phyloP scores from a whole-genome alignment of 2,888 invertebrate species.

The Drosophila anomelani region DNA sequence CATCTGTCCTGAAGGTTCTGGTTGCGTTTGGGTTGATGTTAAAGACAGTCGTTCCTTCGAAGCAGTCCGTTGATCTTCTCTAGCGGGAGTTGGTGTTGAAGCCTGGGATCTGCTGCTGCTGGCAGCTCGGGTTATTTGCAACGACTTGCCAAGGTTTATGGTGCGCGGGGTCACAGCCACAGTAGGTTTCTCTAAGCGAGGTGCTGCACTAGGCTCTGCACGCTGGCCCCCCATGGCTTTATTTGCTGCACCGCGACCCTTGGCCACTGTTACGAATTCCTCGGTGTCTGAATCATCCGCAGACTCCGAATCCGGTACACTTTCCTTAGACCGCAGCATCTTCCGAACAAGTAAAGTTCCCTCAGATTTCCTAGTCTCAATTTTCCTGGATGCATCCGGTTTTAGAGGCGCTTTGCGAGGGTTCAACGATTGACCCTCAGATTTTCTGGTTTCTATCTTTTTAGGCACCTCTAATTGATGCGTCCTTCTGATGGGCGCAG shows the following conservation, averaged over 20 bases:
- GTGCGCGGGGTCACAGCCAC: neutral
- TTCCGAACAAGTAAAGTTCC: conserved; percentile 1
- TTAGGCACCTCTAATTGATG: neutral
- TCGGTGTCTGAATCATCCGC: neutral
- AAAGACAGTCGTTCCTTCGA: neutral
- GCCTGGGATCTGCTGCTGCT: conserved; percentile 35
- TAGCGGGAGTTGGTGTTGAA: conserved; percentile 8
- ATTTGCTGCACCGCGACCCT: neutral
- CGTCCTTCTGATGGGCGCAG: neutral
- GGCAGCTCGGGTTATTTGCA: conserved; percentile 28
- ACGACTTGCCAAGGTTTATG: neutral
- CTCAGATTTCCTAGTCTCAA: neutral
- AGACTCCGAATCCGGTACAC: neutral
- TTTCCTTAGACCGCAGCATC: neutral
- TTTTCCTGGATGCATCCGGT: neutral
- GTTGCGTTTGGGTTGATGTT: neutral
- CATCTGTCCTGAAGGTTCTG: no score
- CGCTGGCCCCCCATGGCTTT: neutral
- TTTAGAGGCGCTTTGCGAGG: neutral
- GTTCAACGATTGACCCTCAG: neutral
- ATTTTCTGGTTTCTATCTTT: conserved; percentile 3
- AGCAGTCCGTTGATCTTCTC: neutral
- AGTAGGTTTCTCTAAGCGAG: neutral
- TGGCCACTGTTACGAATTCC: neutral
- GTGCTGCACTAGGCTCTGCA: neutral